Conservation (phyloP, 2,888 invertebrate species). For the Stenurella melanura region DNA sequence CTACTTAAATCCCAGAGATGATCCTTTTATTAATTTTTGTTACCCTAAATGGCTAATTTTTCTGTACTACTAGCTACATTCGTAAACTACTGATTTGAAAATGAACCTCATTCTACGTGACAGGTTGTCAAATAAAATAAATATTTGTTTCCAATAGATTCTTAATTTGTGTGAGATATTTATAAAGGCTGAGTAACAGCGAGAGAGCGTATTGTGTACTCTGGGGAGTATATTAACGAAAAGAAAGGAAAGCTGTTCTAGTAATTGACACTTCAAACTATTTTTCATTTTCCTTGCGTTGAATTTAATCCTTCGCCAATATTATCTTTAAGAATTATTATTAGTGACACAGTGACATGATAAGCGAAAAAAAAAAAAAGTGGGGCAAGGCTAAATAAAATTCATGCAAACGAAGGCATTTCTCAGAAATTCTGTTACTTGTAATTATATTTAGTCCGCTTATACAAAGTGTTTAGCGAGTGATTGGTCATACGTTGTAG, state of each 20-base stretch:
- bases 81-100: neutral
- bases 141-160: neutral
- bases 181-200: neutral
- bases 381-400: neutral
- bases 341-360: neutral
- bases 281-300: neutral
- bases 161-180: neutral
- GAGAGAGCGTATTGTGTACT: neutral
- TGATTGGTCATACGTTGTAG: too few species aligned
- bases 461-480: too few species aligned
- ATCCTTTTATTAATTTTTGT: too few species aligned
- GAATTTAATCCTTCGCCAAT: neutral
- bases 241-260: neutral
- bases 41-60: too few species aligned
- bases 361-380: neutral
- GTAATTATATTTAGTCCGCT: too few species aligned
- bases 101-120: neutral
- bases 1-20: too few species aligned
- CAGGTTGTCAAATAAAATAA: neutral
- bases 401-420: too few species aligned
- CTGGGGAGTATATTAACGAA: neutral
- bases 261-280: neutral
- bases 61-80: neutral
- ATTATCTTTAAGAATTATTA: neutral
- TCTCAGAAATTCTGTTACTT: too few species aligned